These are phyloP conservation scores for Coptodon bakossiorum DNA, from an alignment of 2,113 vertebrate species.

Conservation along the genomic window DNA sequence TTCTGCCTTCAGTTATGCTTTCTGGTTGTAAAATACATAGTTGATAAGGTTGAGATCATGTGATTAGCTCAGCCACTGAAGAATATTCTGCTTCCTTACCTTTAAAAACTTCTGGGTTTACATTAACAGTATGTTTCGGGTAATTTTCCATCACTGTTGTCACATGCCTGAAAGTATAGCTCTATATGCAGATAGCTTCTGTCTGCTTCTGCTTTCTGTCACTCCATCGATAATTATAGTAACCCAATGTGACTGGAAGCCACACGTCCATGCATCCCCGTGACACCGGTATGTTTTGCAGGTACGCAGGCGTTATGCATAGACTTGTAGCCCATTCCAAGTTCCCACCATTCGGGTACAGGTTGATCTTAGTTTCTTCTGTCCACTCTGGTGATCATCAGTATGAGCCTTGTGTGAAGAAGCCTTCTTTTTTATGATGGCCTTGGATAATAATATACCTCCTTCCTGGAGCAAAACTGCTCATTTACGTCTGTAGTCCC, in stretches of 20 bases:
- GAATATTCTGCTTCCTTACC: background rate
- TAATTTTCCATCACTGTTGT: background rate
- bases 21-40: background rate
- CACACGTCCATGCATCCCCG: background rate
- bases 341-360: background rate
- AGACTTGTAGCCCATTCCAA: background rate
- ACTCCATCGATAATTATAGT: background rate
- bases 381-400: background rate
- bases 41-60: background rate
- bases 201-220: background rate
- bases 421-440: background rate
- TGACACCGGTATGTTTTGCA: background rate
- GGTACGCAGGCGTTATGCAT: background rate
- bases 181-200: background rate
- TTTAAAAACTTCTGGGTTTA: background rate
- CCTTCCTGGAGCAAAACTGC: background rate
- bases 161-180: background rate
- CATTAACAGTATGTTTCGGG: background rate
- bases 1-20: background rate
- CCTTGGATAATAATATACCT: background rate
- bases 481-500: background rate
- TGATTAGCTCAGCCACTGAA: background rate
- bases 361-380: background rate
- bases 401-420: background rate
- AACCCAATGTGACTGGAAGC: background rate